Conservation (phyloP, 2,113 vertebrate species). For the Heterocephalus glaber region DNA sequence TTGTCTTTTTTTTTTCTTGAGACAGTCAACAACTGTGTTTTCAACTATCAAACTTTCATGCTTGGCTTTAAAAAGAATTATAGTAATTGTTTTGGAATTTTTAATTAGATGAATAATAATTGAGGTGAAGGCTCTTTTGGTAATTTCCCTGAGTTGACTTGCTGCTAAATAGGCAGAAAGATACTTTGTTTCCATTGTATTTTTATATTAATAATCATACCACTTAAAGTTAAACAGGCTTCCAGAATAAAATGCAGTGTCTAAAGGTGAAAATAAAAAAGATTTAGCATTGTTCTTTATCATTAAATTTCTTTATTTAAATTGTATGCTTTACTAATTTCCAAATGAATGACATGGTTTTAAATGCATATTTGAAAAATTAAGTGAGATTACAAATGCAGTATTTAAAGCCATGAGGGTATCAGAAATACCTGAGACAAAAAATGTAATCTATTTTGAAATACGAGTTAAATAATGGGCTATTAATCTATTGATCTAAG, state of each 20-base stretch:
- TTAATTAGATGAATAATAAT: constrained; percentile 78
- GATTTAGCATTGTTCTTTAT: constrained; percentile 47
- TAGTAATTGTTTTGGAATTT: constrained; percentile 77
- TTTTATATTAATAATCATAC: constrained; percentile 72
- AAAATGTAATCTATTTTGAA: not conserved
- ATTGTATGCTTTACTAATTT: constrained; percentile 61
- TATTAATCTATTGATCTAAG: constrained; percentile 41
- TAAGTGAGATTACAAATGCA: constrained; percentile 17
- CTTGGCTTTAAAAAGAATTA: constrained; percentile 70
- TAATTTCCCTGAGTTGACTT: constrained; percentile 69
- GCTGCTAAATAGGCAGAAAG: constrained; percentile 68
- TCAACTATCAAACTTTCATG: constrained; percentile 65
- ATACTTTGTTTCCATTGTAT: constrained; percentile 72
- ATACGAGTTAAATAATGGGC: constrained; percentile 4
- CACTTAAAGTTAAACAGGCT: constrained; percentile 60
- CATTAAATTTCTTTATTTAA: constrained; percentile 65
- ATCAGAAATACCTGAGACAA: not conserved
- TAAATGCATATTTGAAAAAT: constrained; percentile 61
- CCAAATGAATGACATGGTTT: constrained; percentile 61
- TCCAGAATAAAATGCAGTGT: constrained; percentile 52
- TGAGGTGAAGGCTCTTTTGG: constrained; percentile 67
- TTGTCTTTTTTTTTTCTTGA: constrained; percentile 69
- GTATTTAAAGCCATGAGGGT: not conserved
- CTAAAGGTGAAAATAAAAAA: constrained; percentile 61
- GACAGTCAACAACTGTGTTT: constrained; percentile 65